Evolutionary conservation across 2,797 vertebrate genomes (phyloP).

Genomic region (Parotocinclus haroldoi): DNA sequence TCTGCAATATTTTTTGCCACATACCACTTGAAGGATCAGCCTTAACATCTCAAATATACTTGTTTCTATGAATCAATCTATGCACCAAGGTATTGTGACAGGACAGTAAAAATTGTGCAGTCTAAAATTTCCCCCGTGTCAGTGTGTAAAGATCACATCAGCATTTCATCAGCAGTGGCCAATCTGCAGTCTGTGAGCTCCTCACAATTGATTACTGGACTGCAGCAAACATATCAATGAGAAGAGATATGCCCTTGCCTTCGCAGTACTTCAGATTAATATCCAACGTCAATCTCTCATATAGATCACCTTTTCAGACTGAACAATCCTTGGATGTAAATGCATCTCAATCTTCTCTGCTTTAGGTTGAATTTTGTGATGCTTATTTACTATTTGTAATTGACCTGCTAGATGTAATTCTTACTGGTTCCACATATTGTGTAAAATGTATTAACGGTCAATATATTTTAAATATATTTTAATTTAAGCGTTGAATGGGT

Average conservation of each 20-base stretch:
- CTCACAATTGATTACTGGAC: conserved; percentile 49
- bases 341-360: conserved; percentile 16
- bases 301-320: conserved; percentile 53
- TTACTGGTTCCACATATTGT: too few species aligned
- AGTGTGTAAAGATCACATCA: conserved; percentile 47
- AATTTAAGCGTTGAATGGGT: too few species aligned
- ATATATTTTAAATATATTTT: too few species aligned
- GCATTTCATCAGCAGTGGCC: conserved; percentile 40
- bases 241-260: conserved; percentile 53
- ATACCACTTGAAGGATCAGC: too few species aligned
- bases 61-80: not conserved
- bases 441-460: too few species aligned
- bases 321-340: conserved; percentile 46
- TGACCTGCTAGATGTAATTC: too few species aligned
- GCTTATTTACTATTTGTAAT: too few species aligned
- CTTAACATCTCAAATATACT: too few species aligned
- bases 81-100: not conserved
- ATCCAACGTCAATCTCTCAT: conserved; percentile 48
- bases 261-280: conserved; percentile 50
- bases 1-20: too few species aligned
- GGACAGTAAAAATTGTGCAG: conserved; percentile 20
- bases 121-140: conserved; percentile 37
- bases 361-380: too few species aligned
- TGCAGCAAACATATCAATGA: conserved; percentile 56
- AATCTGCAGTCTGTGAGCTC: conserved; percentile 44